Evolutionary conservation across 2,113 vertebrate species (phyloP).

Genomic region (Myiozetetes cayanensis): DNA sequence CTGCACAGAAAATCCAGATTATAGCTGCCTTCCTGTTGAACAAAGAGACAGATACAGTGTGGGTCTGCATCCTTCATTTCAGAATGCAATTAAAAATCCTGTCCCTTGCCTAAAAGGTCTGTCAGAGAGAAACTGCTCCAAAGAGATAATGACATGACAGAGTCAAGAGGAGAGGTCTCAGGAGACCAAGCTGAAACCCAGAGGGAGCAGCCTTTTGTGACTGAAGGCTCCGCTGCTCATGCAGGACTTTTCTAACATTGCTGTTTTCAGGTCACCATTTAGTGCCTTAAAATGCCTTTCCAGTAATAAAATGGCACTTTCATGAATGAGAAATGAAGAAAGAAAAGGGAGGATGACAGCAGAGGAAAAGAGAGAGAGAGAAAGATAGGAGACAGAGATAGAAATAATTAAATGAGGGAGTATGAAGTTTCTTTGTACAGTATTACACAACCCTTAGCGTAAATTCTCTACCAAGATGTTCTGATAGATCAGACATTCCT

Average conservation of each 20-base stretch:
- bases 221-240: accelerated
- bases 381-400: neutral
- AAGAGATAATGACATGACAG: neutral
- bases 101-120: neutral
- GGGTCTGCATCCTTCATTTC: neutral
- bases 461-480: neutral
- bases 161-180: neutral
- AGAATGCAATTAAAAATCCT: constrained; percentile 16
- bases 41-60: neutral
- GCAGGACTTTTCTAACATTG: neutral
- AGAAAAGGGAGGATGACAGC: neutral
- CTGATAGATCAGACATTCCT: neutral
- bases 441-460: neutral
- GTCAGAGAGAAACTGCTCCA: neutral
- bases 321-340: neutral
- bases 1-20: neutral
- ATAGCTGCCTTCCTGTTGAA: neutral
- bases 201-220: neutral
- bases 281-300: neutral
- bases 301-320: neutral
- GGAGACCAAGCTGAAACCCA: neutral
- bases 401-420: neutral
- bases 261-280: neutral
- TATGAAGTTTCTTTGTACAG: neutral
- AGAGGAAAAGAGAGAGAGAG: neutral